Base-by-base conservation (phyloP, 2,888 invertebrate species). In the Synergus itoensis region DNA sequence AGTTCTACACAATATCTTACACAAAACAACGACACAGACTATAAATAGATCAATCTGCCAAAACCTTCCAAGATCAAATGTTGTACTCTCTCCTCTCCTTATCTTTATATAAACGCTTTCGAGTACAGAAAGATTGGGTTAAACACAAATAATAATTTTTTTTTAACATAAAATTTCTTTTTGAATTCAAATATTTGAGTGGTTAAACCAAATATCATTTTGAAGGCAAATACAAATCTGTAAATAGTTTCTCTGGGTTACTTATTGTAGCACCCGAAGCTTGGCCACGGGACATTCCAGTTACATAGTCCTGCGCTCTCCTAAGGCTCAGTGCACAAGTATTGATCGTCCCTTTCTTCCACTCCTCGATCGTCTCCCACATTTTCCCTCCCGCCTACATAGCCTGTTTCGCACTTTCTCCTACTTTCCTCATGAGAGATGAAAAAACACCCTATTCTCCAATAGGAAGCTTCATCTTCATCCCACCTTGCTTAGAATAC, bases 311-410 rank as follows among this genome's bases (percentile, higher is more conserved):
- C 87, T 89, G 88, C 87, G 85, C 85, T 84, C 85, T 82, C 85
- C 86, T 85, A 85, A 87, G 86, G 84, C 87, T 82, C 86, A 87
- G 90, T 90, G 87, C 89, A 88, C 87, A 86, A 89, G 90, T 91
- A 91, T 91, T 91, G 91, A 91, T 91, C 89, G 85, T 84, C 77
- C 62, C 73, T 75, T 79, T 73, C 64, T 40, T 63, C 84, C 77
- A 86, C 21, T 21, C 41, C 62, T 80, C 43, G 78, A 41, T 75
- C 21, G 62, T 43, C 43, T 16, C 60, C 73, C 40, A 36, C 40
- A 41, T n/a, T 64, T 40, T 64, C 28, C 64, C 64, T 14, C 64
- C 64, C 64, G 28, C 36, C 8, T 5, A 28, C 28, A 36, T 64
- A 64, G 16, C 40, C 64, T 57, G 57, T 57, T 57, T 57, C 57